These are phyloP conservation scores for Ammospiza nelsoni DNA, from an alignment of 2,113 vertebrate species.

Conservation along the genomic window DNA sequence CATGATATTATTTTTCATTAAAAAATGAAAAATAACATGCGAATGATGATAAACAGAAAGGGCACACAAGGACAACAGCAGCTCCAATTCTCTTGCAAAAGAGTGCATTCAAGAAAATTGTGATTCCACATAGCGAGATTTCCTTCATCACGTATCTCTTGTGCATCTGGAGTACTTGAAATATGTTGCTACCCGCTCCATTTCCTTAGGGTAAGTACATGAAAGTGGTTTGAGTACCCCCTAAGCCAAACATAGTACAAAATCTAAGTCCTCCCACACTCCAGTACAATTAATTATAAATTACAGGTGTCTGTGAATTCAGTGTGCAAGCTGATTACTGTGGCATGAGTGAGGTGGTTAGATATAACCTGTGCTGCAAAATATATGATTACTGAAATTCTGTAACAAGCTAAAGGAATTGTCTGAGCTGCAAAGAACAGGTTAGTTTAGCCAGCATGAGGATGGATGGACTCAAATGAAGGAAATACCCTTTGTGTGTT, in stretches of 20 bases:
- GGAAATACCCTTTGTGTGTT: neutral
- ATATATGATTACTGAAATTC: conserved; percentile 1
- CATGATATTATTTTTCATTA: neutral
- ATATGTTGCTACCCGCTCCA: fast-evolving
- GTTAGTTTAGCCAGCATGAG: neutral
- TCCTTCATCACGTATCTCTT: neutral
- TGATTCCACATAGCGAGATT: neutral
- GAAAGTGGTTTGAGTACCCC: neutral
- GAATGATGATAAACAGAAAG: neutral
- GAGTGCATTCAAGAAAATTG: neutral
- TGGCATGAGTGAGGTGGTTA: neutral
- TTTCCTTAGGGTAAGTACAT: neutral
- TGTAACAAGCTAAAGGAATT: neutral
- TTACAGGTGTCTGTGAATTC: neutral
- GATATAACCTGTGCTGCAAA: neutral
- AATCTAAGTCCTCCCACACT: neutral
- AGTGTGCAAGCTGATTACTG: neutral
- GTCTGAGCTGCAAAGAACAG: neutral
- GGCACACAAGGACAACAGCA: neutral
- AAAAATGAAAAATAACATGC: neutral
- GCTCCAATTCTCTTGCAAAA: neutral
- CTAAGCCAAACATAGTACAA: neutral
- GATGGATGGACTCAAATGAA: neutral
- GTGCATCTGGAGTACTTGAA: neutral
- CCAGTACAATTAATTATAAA: neutral